Conservation (phyloP, 2,797 vertebrate species). For the Onychomys leucogaster region DNA sequence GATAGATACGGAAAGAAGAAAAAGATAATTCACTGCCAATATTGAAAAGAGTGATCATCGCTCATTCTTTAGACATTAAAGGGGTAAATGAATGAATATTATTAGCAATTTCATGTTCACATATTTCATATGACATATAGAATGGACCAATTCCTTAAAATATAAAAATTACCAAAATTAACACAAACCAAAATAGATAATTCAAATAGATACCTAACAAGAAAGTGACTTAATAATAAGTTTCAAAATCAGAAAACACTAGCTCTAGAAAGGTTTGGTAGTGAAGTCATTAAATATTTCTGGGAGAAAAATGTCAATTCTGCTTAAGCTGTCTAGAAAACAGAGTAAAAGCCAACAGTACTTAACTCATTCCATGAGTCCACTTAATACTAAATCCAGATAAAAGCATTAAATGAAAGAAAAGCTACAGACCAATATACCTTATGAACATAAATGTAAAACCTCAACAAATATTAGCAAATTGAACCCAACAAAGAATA, state of each 20-base stretch:
- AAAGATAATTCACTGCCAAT: neutral
- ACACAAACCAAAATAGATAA: neutral
- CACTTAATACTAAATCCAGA: constrained; percentile 37
- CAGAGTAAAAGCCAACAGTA: neutral
- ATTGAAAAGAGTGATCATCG: neutral
- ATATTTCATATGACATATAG: neutral
- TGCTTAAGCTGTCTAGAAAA: neutral
- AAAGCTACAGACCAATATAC: constrained; percentile 5
- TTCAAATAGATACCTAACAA: neutral
- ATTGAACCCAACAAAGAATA: constrained; percentile 3
- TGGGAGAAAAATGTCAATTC: neutral
- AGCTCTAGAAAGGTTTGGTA: neutral
- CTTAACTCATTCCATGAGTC: neutral
- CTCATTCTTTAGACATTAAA: neutral
- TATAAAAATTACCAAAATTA: neutral
- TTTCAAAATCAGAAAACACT: neutral
- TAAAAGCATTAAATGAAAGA: constrained; percentile 20
- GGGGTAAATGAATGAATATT: neutral
- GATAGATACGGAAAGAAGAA: neutral
- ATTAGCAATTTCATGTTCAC: neutral
- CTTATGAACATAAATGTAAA: constrained; percentile 20
- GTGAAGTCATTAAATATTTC: neutral
- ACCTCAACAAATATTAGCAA: constrained; percentile 66
- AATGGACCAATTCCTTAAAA: neutral
- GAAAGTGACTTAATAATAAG: neutral